These are phyloP conservation scores for Macrophya alboannulata DNA, from an alignment of 2,888 invertebrate genomes.

Conservation along the genomic window DNA sequence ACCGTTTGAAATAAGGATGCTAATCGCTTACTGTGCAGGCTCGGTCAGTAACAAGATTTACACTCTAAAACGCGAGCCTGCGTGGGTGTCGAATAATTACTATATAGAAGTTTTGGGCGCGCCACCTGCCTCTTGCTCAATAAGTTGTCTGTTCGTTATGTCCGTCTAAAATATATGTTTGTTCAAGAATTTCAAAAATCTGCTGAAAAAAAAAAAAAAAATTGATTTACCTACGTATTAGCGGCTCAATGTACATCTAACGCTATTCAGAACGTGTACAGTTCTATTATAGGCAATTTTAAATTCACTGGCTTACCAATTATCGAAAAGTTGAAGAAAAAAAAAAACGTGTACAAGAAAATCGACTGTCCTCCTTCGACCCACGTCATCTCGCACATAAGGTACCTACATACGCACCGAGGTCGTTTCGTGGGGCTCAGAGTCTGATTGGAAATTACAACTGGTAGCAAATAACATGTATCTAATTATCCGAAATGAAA, in stretches of 20 bases:
- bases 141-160: slow-evolving; percentile 40
- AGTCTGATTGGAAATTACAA: slow-evolving; percentile 39
- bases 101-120: slow-evolving; percentile 56
- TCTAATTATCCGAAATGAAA: no score
- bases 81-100: slow-evolving; percentile 72
- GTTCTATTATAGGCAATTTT: slow-evolving; percentile 23
- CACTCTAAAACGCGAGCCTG: slow-evolving; percentile 59
- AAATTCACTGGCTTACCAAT: slow-evolving; percentile 45
- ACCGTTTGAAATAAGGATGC: slow-evolving; percentile 55
- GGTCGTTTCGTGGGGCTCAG: slow-evolving; percentile 24
- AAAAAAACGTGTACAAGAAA: neutral
- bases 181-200: slow-evolving; percentile 55
- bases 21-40: slow-evolving; percentile 43
- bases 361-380: neutral
- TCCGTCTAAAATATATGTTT: slow-evolving; percentile 19
- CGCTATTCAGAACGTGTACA: slow-evolving; percentile 10
- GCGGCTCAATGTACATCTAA: slow-evolving; percentile 12
- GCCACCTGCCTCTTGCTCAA: slow-evolving; percentile 52
- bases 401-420: slow-evolving; percentile 6
- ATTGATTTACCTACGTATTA: slow-evolving; percentile 51
- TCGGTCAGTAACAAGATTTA: slow-evolving; percentile 66
- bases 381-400: slow-evolving; percentile 38
- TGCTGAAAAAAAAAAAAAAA: slow-evolving; percentile 30
- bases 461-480: slow-evolving; percentile 9
- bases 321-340: slow-evolving; percentile 8